phyloP scores from a whole-genome alignment of 2,113 vertebrate species.

The Ranitomeya imitator region DNA sequence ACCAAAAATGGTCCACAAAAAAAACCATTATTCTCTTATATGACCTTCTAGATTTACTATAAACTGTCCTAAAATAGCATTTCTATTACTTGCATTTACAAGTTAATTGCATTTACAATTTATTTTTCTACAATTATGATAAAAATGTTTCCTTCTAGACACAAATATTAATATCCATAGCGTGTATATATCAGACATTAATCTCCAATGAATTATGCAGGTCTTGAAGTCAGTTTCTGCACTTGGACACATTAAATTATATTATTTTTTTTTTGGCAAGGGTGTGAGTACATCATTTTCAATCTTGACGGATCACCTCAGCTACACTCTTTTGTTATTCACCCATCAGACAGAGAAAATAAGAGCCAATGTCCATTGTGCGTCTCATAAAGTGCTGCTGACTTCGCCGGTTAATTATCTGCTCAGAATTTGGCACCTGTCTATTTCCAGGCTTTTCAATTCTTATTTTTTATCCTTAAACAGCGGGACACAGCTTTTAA shows the following conservation, averaged over 20 bases:
- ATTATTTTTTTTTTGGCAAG: background rate
- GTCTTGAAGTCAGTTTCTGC: background rate
- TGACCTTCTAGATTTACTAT: background rate
- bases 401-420: constrained; percentile 52
- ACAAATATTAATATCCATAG: background rate
- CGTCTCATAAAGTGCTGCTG: constrained; percentile 53
- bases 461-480: constrained; percentile 35
- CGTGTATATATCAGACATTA: background rate
- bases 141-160: background rate
- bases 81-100: background rate
- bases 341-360: constrained; percentile 44
- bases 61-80: background rate
- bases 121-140: background rate
- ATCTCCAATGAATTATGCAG: background rate
- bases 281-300: constrained; percentile 2
- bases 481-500: constrained; percentile 56
- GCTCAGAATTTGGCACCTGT: constrained; percentile 57
- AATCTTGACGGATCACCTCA: constrained; percentile 8
- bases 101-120: too few species aligned
- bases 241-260: constrained; percentile 6
- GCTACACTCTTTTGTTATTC: constrained; percentile 33
- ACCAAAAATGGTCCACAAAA: background rate
- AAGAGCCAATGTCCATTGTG: constrained; percentile 55
- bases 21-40: background rate
- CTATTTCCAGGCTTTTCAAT: constrained; percentile 53